A percentile compares a stretch with the other conserved stretches of the same genome.
Conservation (phyloP, 2,113 vertebrate species). For the Marmota monax region DNA sequence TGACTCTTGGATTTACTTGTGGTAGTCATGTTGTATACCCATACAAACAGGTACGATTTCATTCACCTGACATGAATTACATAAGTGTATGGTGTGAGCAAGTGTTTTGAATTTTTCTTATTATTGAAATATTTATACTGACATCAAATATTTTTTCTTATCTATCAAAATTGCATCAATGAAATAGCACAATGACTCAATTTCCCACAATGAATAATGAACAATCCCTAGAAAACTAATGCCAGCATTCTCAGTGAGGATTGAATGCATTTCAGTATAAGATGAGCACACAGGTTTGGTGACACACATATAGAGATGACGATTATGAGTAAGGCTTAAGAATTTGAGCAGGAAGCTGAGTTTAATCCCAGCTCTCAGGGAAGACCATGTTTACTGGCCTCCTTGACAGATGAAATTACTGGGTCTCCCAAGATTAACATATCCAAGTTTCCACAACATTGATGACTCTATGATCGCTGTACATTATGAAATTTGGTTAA, state of each 20-base stretch:
- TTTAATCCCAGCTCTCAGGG: not conserved
- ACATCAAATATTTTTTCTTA: not conserved
- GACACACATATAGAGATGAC: not conserved
- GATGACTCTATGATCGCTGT: not conserved
- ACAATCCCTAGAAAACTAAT: not conserved
- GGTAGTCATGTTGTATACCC: not conserved
- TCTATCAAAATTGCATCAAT: not conserved
- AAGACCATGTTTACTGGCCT: not conserved
- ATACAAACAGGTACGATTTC: not conserved
- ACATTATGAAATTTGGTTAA: not conserved
- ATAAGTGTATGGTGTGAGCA: not conserved
- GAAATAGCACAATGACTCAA: not conserved
- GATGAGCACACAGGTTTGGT: not conserved
- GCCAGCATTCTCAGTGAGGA: not conserved
- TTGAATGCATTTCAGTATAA: not conserved
- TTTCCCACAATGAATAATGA: not conserved
- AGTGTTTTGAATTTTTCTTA: not conserved
- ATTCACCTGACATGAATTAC: not conserved
- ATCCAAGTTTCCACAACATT: not conserved
- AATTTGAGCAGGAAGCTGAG: not conserved
- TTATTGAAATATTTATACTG: not conserved
- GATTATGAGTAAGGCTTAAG: not conserved
- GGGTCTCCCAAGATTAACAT: not conserved
- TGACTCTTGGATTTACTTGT: not conserved
- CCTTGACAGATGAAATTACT: not conserved